Conservation (phyloP, 2,797 vertebrate species). For the Basileuterus tristriatus region DNA sequence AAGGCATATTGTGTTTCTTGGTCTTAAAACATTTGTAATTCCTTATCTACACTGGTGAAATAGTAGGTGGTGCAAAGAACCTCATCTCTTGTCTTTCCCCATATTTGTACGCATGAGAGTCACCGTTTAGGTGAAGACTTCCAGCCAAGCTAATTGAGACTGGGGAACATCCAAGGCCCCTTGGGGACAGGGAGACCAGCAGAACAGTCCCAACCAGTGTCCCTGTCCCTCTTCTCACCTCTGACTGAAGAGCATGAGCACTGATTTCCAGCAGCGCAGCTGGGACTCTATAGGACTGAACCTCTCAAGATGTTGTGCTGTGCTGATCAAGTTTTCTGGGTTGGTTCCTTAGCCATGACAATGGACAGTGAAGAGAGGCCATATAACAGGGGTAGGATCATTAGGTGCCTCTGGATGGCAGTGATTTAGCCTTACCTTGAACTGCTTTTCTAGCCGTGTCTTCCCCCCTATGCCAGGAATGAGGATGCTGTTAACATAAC, state of each 20-base stretch:
- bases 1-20: neutral
- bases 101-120: neutral
- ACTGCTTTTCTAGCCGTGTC: slow-evolving; percentile 94
- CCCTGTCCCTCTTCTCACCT: neutral
- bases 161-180: neutral
- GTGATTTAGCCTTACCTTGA: slow-evolving; percentile 82
- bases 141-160: neutral
- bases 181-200: neutral
- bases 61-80: neutral
- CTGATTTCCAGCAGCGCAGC: neutral
- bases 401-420: neutral
- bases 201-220: neutral
- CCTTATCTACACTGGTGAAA: neutral
- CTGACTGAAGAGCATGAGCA: neutral
- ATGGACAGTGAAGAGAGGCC: neutral
- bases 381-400: neutral
- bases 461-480: slow-evolving; percentile 88
- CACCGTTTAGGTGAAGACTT: neutral
- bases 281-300: neutral
- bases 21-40: neutral
- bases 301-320: neutral
- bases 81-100: neutral
- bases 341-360: neutral
- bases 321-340: neutral
- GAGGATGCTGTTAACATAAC: slow-evolving; percentile 94